Evolutionary conservation across 2,888 invertebrate species (phyloP).

Genomic region (Pseudococcus jackbeardsleyi): DNA sequence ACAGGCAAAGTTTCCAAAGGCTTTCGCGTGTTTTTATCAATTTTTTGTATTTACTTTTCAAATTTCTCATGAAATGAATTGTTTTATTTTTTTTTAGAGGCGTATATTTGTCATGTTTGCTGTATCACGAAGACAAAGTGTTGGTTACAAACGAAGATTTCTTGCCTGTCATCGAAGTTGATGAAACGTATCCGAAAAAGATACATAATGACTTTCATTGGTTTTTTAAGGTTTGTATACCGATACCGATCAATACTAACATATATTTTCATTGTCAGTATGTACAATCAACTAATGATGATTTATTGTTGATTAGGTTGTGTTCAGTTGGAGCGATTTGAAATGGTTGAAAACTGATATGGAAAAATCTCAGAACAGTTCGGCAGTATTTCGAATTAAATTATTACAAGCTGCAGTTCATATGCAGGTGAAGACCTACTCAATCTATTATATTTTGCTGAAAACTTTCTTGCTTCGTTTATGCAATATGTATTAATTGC

Average conservation of each 20-base stretch:
- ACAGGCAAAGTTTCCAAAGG: neutral
- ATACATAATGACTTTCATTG: slow-evolving; percentile 96
- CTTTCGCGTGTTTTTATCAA: neutral
- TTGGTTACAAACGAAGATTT: slow-evolving; percentile 97
- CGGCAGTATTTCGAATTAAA: slow-evolving; percentile 88
- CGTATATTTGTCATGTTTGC: slow-evolving; percentile 90
- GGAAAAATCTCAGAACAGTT: slow-evolving; percentile 93
- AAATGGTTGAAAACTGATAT: slow-evolving; percentile 92
- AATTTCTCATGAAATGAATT: neutral
- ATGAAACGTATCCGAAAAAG: slow-evolving; percentile 93
- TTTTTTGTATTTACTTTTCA: neutral
- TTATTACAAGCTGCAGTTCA: slow-evolving; percentile 92
- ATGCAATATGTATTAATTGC: no score
- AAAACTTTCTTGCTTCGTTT: no score
- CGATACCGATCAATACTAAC: no score
- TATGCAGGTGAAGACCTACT: slow-evolving; percentile 76
- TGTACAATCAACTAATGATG: neutral
- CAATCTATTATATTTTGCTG: neutral
- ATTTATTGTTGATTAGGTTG: slow-evolving; percentile 75
- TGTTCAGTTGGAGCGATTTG: slow-evolving; percentile 97
- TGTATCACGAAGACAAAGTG: slow-evolving; percentile 96
- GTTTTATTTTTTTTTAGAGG: slow-evolving; percentile 77
- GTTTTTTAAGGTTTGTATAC: slow-evolving; percentile 88
- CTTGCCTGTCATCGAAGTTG: slow-evolving; percentile 95
- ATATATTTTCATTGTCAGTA: no score